These are phyloP conservation scores for Streptopelia turtur DNA, from an alignment of 2,797 vertebrate species.

Conservation along the genomic window DNA sequence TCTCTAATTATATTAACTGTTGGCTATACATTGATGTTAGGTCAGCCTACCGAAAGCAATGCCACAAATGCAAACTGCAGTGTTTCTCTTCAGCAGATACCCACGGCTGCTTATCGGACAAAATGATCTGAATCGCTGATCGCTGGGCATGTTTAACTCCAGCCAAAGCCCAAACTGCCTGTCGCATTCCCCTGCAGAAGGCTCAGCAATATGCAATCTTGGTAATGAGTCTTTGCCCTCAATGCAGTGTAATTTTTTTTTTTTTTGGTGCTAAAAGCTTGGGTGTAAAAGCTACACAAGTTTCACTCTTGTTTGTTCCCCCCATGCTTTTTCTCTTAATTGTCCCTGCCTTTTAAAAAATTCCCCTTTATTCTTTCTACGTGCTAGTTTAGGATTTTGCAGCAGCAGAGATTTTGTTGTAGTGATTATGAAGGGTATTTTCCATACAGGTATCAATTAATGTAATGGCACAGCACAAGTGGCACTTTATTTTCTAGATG, in stretches of 20 bases:
- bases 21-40: neutral
- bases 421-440: neutral
- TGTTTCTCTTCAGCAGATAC: neutral
- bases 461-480: neutral
- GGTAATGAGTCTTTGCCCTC: neutral
- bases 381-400: neutral
- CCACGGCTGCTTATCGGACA: neutral
- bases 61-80: neutral
- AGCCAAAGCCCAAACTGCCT: neutral
- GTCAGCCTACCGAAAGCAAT: neutral
- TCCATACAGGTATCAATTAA: neutral
- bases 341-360: neutral
- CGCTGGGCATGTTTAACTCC: accelerated
- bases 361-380: neutral
- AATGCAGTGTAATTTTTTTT: neutral
- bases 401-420: neutral
- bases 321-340: neutral
- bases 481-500: neutral
- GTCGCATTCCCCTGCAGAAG: accelerated
- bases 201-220: neutral
- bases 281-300: neutral
- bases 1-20: neutral
- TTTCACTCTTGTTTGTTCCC: neutral
- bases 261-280: neutral
- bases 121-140: neutral